Evolutionary conservation across 2,888 invertebrate genomes (phyloP).

Genomic region (Micoletzkya japonica): DNA sequence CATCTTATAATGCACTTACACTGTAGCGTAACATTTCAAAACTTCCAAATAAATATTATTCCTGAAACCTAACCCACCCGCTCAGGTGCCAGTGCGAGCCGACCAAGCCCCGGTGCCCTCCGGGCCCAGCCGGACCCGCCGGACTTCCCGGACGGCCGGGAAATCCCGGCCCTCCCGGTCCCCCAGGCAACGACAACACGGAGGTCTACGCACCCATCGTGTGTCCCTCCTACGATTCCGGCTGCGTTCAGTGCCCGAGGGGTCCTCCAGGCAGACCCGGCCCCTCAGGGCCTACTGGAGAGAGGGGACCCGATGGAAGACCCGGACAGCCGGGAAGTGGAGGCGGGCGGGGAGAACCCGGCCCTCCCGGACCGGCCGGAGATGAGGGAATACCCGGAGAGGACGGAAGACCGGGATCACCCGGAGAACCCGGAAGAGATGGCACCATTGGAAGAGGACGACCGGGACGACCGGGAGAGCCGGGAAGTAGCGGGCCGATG

Average conservation of each 20-base stretch:
- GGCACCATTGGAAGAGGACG: constrained; percentile 47
- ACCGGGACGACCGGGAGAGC: constrained; percentile 38
- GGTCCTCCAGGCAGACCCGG: constrained; percentile 48
- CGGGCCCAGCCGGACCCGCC: constrained; percentile 45
- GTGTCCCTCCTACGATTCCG: constrained; percentile 42
- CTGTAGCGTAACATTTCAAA: no score
- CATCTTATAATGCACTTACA: no score
- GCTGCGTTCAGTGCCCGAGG: constrained; percentile 55
- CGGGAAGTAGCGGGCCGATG: constrained; percentile 40
- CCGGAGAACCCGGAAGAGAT: constrained; percentile 45
- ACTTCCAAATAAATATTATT: no score
- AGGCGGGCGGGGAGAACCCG: constrained; percentile 46
- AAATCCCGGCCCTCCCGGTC: constrained; percentile 38
- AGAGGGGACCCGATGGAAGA: constrained; percentile 51
- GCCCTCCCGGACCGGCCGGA: constrained; percentile 39
- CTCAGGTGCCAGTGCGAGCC: constrained; percentile 28
- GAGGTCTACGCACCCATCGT: constrained; percentile 44
- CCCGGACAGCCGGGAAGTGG: constrained; percentile 49
- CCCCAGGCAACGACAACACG: constrained; percentile 12
- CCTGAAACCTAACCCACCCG: no score
- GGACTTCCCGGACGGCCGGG: constrained; percentile 43
- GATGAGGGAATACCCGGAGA: constrained; percentile 42
- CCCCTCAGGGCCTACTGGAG: constrained; percentile 45
- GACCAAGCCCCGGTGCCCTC: constrained; percentile 54
- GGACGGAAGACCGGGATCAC: constrained; percentile 48